Percentiles rank a stretch among this genome's conserved stretches.
Evolutionary conservation across 2,113 vertebrate genomes (phyloP).

Genomic region (Rhabdomys dilectus): DNA sequence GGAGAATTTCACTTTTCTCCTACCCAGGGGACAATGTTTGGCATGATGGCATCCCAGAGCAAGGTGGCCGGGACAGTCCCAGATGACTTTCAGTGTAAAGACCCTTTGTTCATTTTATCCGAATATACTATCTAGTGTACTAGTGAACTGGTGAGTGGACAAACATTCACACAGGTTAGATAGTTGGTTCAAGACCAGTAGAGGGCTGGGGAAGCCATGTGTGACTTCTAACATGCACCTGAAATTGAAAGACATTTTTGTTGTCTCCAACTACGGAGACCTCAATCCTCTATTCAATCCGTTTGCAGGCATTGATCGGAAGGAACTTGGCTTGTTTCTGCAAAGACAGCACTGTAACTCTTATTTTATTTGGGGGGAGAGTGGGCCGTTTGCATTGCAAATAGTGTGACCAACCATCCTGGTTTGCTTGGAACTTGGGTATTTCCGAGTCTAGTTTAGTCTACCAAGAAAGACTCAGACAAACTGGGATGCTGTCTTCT

Average conservation of each 20-base stretch:
- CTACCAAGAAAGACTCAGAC: background rate
- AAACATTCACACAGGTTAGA: background rate
- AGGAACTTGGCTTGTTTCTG: background rate
- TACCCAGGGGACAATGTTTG: background rate
- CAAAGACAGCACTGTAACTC: background rate
- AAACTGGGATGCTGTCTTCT: background rate
- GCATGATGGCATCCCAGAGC: background rate
- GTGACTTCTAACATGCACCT: background rate
- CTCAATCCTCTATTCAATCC: slow-evolving; percentile 41
- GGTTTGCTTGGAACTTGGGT: background rate
- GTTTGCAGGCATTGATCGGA: background rate
- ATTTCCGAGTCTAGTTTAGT: slow-evolving; percentile 10
- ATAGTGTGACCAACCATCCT: background rate
- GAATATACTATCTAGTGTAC: background rate
- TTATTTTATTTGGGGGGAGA: background rate
- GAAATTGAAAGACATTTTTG: slow-evolving; percentile 2
- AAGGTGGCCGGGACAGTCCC: background rate
- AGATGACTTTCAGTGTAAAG: background rate
- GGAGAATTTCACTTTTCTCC: background rate
- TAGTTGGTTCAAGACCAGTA: background rate
- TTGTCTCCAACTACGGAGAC: background rate
- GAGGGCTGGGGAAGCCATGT: background rate
- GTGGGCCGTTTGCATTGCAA: background rate
- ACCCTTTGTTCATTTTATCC: background rate
- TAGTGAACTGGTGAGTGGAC: background rate